Conservation (phyloP, 1,140 invertebrate species). For the Ganaspis sp. region DNA sequence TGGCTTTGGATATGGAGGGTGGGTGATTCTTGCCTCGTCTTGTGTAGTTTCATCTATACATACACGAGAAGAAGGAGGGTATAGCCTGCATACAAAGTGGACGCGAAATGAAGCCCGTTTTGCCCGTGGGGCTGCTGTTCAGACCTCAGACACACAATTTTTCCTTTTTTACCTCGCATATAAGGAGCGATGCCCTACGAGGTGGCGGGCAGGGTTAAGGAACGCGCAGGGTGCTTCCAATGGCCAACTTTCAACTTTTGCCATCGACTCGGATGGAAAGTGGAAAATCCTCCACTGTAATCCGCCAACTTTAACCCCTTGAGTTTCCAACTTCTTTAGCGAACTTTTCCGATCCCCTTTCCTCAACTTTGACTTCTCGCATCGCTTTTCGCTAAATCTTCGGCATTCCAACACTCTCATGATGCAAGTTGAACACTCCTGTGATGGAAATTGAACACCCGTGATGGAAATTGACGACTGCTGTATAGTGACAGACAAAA, state of each 20-base stretch:
- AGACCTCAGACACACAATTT: slow-evolving; percentile 24
- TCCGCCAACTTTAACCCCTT: slow-evolving; percentile 39
- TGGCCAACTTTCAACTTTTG: slow-evolving; percentile 28
- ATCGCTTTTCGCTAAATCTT: slow-evolving; percentile 35
- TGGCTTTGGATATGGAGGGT: background rate
- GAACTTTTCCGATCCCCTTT: slow-evolving; percentile 46
- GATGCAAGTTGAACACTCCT: slow-evolving; percentile 44
- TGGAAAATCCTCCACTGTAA: slow-evolving; percentile 57
- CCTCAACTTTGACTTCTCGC: slow-evolving; percentile 37
- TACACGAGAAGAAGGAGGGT: slow-evolving; percentile 43
- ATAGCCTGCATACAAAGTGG: slow-evolving; percentile 75
- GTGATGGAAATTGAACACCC: slow-evolving; percentile 32
- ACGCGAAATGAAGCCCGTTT: slow-evolving; percentile 71
- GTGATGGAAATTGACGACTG: slow-evolving; percentile 42
- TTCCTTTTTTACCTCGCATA: slow-evolving; percentile 41
- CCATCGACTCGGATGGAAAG: slow-evolving; percentile 59
- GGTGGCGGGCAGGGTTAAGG: slow-evolving; percentile 31
- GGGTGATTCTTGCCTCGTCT: slow-evolving; percentile 23
- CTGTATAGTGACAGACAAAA: slow-evolving; percentile 50
- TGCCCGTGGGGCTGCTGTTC: slow-evolving; percentile 36
- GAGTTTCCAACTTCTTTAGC: slow-evolving; percentile 47
- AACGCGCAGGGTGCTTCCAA: slow-evolving; percentile 64
- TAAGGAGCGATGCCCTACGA: slow-evolving; percentile 36
- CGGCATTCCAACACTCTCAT: slow-evolving; percentile 34
- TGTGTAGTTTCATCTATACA: slow-evolving; percentile 2